Evolutionary conservation across 2,888 invertebrate species (phyloP).

Genomic region (Caenorhabditis panamensis): DNA sequence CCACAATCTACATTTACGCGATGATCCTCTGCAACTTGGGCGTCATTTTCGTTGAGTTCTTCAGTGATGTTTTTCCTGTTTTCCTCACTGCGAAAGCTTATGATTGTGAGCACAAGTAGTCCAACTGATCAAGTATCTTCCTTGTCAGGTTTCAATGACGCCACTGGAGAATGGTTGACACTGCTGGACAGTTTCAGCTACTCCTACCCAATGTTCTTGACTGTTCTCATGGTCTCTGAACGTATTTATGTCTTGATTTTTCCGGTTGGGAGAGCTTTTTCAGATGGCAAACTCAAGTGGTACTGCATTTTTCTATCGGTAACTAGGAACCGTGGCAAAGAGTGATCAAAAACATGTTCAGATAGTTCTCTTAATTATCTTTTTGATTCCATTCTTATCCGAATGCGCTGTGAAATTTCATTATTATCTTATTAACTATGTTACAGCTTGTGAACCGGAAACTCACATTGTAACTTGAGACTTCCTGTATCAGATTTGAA

Average conservation of each 20-base stretch:
- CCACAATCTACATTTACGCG: constrained; percentile 14
- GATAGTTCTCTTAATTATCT: neutral
- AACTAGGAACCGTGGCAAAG: too few species aligned
- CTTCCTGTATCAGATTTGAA: too few species aligned
- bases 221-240: constrained; percentile 32
- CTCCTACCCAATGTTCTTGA: constrained; percentile 23
- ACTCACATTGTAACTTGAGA: too few species aligned
- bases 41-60: neutral
- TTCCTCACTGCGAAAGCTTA: constrained; percentile 16
- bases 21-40: constrained; percentile 22
- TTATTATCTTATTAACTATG: too few species aligned
- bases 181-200: constrained; percentile 23
- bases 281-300: constrained; percentile 11
- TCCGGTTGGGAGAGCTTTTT: constrained; percentile 17
- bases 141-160: neutral
- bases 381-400: constrained; percentile 29
- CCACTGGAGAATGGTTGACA: constrained; percentile 6
- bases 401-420: constrained; percentile 26
- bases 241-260: constrained; percentile 15
- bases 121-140: neutral
- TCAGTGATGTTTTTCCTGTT: constrained; percentile 23
- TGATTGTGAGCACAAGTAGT: constrained; percentile 3
- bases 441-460: too few species aligned
- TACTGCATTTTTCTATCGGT: constrained; percentile 21
- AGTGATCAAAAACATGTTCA: neutral